These are phyloP conservation scores for Digitonthophagus gazella DNA, from an alignment of 2,888 invertebrate genomes.

Conservation along the genomic window DNA sequence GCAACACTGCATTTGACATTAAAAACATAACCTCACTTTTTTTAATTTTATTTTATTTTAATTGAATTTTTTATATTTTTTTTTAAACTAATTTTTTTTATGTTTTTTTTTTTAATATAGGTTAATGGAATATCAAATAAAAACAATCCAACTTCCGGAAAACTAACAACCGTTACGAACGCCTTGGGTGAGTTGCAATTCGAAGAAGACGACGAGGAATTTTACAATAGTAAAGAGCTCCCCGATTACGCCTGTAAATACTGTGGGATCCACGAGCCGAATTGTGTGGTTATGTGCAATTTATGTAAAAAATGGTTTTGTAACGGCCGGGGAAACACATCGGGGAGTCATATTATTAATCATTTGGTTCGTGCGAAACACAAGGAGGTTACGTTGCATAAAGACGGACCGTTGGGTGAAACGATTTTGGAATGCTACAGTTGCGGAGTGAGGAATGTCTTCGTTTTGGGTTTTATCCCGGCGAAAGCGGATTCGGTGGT, in stretches of 20 bases:
- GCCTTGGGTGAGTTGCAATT: conserved; percentile 87
- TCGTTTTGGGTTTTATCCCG: conserved; percentile 97
- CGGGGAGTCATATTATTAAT: conserved; percentile 98
- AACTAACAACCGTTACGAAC: conserved; percentile 69
- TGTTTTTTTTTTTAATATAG: too few relatives aligned
- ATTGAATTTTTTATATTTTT: conserved; percentile 6
- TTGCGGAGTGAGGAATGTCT: conserved; percentile 97
- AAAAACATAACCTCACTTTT: too few relatives aligned
- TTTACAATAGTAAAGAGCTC: conserved; percentile 81
- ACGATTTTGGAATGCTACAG: conserved; percentile 98
- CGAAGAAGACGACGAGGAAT: conserved; percentile 92
- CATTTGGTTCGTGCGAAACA: conserved; percentile 95
- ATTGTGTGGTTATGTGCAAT: conserved; percentile 97
- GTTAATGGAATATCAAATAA: conserved; percentile 66
- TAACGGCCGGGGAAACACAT: conserved; percentile 96
- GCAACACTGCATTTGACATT: too few relatives aligned
- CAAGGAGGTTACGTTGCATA: conserved; percentile 96
- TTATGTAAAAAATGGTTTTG: conserved; percentile 99
- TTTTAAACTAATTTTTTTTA: too few relatives aligned
- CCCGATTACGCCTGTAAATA: conserved; percentile 98
- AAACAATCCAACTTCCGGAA: conserved; percentile 57
- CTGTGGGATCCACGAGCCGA: conserved; percentile 97
- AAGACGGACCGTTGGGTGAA: conserved; percentile 96
- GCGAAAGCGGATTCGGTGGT: conserved; percentile 99
- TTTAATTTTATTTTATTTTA: conserved; percentile 10